A percentile compares a stretch with the other conserved stretches of the same genome.
Evolutionary conservation across 1,140 invertebrate genomes (phyloP).

Genomic region (Camponotus vicinus): DNA sequence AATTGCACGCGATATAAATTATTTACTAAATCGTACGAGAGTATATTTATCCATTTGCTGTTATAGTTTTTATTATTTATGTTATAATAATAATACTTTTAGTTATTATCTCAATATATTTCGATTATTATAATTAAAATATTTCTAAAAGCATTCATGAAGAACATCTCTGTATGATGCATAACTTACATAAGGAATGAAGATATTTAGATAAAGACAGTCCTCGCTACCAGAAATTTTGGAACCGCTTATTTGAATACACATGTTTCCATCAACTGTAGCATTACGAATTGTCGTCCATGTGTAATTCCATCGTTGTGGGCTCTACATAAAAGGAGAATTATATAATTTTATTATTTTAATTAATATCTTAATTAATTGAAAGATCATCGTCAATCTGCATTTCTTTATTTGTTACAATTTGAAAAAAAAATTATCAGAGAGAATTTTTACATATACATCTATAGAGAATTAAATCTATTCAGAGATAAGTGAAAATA

Average conservation of each 20-base stretch:
- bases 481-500: too few relatives aligned
- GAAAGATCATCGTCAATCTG: background rate
- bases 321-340: slow-evolving; percentile 70
- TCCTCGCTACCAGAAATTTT: slow-evolving; percentile 78
- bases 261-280: slow-evolving; percentile 78
- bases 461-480: too few relatives aligned
- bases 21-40: background rate
- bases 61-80: background rate
- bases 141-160: background rate
- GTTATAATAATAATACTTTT: too few relatives aligned
- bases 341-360: background rate
- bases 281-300: slow-evolving; percentile 80
- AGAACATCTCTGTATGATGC: background rate
- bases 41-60: background rate
- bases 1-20: background rate
- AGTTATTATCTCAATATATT: background rate
- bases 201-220: slow-evolving; percentile 83
- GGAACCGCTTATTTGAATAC: slow-evolving; percentile 76
- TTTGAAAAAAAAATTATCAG: too few relatives aligned
- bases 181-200: slow-evolving; percentile 79
- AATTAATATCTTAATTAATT: background rate
- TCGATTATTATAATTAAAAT: background rate
- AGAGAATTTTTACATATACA: too few relatives aligned
- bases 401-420: too few relatives aligned
- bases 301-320: slow-evolving; percentile 75